Evolutionary conservation across 2,888 invertebrate species (phyloP).

Genomic region (Pharmacophagus antenor): DNA sequence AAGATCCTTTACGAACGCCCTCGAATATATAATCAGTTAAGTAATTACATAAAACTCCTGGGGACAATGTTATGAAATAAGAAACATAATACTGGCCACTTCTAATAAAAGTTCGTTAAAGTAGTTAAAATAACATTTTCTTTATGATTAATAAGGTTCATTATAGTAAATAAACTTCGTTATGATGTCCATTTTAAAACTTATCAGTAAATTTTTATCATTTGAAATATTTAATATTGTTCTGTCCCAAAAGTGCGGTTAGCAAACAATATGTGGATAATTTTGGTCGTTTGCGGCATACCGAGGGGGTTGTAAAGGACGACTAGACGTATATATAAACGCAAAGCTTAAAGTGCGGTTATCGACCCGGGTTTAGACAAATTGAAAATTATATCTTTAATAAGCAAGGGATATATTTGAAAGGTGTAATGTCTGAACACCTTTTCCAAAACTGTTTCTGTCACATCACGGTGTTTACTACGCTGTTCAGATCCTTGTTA

Average conservation of each 20-base stretch:
- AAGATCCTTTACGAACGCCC: constrained; percentile 2
- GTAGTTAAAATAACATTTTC: not conserved
- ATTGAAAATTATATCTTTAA: not conserved
- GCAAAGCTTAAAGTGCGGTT: not conserved
- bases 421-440: too few relatives aligned
- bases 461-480: too few relatives aligned
- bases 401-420: not conserved
- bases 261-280: not conserved
- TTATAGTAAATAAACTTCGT: too few relatives aligned
- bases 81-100: not conserved
- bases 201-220: too few relatives aligned
- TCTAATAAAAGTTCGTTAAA: not conserved
- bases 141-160: too few relatives aligned
- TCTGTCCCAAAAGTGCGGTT: not conserved
- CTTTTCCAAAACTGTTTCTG: too few relatives aligned
- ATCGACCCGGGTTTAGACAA: not conserved
- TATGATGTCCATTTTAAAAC: too few relatives aligned
- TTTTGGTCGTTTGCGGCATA: not conserved
- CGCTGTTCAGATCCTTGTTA: too few relatives aligned
- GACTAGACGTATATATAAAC: constrained; percentile 5
- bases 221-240: too few relatives aligned
- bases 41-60: constrained; percentile 15
- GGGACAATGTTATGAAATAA: constrained; percentile 6
- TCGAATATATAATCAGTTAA: constrained; percentile 12
- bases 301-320: not conserved